phyloP scores from a whole-genome alignment of 2,888 invertebrate genomes.

The Dioctria rufipes region DNA sequence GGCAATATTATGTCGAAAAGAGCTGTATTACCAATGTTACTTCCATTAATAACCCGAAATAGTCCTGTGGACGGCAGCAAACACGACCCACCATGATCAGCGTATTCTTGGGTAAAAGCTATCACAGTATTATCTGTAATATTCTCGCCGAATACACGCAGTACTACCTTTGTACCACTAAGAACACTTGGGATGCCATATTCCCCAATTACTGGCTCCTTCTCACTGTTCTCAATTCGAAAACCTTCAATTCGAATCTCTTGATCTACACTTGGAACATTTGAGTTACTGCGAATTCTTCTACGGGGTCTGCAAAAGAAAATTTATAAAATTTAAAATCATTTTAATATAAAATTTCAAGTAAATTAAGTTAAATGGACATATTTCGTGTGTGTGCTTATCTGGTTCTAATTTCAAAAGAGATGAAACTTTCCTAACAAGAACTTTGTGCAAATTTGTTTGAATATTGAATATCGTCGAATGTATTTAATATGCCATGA shows the following conservation, averaged over 20 bases:
- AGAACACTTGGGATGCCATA: conserved; percentile 80
- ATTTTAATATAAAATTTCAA: no score
- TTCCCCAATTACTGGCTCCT: conserved; percentile 62
- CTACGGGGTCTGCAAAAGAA: conserved; percentile 17
- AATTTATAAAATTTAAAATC: neutral
- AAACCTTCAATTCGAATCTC: conserved; percentile 63
- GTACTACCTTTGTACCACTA: conserved; percentile 74
- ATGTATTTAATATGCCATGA: no score
- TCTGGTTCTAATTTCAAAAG: no score
- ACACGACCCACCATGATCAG: conserved; percentile 76
- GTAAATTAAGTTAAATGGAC: no score
- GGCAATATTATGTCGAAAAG: conserved; percentile 74
- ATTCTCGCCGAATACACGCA: conserved; percentile 84
- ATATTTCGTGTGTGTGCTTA: no score
- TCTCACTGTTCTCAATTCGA: conserved; percentile 63
- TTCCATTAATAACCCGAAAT: conserved; percentile 72
- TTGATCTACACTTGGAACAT: neutral
- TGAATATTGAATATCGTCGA: no score
- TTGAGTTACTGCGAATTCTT: conserved; percentile 10
- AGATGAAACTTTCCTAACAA: no score
- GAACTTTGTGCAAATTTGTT: no score
- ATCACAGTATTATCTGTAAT: conserved; percentile 78
- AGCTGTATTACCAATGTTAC: conserved; percentile 71
- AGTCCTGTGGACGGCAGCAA: conserved; percentile 63
- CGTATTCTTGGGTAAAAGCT: conserved; percentile 78